Conservation (phyloP, 2,113 vertebrate genomes). For the Lasiurus cinereus region DNA sequence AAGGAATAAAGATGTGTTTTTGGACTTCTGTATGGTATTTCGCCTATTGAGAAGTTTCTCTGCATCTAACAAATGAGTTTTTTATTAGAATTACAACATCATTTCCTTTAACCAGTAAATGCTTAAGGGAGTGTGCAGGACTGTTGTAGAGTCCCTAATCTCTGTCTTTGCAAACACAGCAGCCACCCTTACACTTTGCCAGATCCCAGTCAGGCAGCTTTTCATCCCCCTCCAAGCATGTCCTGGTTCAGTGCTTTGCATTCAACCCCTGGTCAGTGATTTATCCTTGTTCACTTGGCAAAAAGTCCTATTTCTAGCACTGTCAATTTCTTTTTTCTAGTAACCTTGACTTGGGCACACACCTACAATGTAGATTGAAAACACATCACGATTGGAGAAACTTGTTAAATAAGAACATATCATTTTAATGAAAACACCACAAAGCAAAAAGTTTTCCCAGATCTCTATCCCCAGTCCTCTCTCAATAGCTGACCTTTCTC, state of each 20-base stretch:
- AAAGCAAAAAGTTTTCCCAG: conserved; percentile 41
- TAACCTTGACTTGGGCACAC: conserved; percentile 71
- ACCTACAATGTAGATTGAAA: conserved; percentile 74
- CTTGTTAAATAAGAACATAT: conserved; percentile 43
- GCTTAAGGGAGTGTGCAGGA: neutral
- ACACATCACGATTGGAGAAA: conserved; percentile 42
- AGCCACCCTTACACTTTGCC: conserved; percentile 30
- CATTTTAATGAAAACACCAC: conserved; percentile 70
- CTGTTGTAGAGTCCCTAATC: conserved; percentile 21
- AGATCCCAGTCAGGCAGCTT: conserved; percentile 48
- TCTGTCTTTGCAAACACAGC: conserved; percentile 42
- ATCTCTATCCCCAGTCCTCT: neutral
- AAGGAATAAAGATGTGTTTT: conserved; percentile 42
- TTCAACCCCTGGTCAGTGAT: conserved; percentile 65
- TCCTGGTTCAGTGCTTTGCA: conserved; percentile 48
- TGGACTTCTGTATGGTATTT: conserved; percentile 20
- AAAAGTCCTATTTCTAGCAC: conserved; percentile 62
- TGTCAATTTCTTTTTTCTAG: conserved; percentile 72
- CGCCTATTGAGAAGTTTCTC: conserved; percentile 57
- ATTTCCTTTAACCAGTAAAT: conserved; percentile 49
- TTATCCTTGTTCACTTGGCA: conserved; percentile 76
- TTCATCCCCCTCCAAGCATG: conserved; percentile 39
- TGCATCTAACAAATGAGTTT: conserved; percentile 61
- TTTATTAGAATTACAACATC: conserved; percentile 57
- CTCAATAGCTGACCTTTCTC: conserved; percentile 74